phyloP scores from a whole-genome alignment of 2,797 vertebrate genomes.

The Chromis chromis region DNA sequence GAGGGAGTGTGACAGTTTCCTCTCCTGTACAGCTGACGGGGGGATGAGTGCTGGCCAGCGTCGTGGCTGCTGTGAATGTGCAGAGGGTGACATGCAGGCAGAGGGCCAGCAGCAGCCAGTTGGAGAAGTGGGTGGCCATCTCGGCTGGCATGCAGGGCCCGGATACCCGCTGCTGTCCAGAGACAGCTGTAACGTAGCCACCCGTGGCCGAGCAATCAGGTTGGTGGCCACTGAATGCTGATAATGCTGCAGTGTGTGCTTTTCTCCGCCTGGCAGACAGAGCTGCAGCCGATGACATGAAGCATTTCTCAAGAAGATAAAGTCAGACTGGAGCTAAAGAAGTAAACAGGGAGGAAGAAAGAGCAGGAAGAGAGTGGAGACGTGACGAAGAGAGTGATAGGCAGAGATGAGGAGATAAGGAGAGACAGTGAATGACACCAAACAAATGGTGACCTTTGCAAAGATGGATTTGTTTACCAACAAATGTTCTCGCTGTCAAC shows the following conservation, averaged over 20 bases:
- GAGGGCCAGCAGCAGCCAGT: conserved; percentile 87
- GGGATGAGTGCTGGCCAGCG: conserved; percentile 87
- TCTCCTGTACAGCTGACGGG: conserved; percentile 84
- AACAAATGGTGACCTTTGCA: conserved; percentile 94
- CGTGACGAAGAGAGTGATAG: neutral
- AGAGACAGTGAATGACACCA: conserved; percentile 3
- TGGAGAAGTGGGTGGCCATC: conserved; percentile 81
- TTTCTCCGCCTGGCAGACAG: conserved; percentile 72
- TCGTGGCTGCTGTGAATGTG: conserved; percentile 63
- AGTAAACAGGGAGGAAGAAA: conserved; percentile 38
- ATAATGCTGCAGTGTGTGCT: conserved; percentile 76
- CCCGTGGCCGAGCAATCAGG: conserved; percentile 90
- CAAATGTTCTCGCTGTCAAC: conserved; percentile 85
- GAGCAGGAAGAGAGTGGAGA: conserved; percentile 18
- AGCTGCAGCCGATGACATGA: conserved; percentile 59
- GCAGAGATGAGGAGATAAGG: conserved; percentile 11
- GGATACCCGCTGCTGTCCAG: conserved; percentile 85
- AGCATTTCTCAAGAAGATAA: conserved; percentile 84
- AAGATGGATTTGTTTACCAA: conserved; percentile 97
- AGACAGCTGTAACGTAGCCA: conserved; percentile 93
- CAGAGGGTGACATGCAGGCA: conserved; percentile 80
- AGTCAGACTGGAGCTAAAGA: conserved; percentile 35
- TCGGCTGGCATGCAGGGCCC: conserved; percentile 87
- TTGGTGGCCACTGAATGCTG: conserved; percentile 86
- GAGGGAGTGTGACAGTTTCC: conserved; percentile 68